Evolutionary conservation across 2,113 vertebrate genomes (phyloP).

Genomic region (Hippotragus niger): DNA sequence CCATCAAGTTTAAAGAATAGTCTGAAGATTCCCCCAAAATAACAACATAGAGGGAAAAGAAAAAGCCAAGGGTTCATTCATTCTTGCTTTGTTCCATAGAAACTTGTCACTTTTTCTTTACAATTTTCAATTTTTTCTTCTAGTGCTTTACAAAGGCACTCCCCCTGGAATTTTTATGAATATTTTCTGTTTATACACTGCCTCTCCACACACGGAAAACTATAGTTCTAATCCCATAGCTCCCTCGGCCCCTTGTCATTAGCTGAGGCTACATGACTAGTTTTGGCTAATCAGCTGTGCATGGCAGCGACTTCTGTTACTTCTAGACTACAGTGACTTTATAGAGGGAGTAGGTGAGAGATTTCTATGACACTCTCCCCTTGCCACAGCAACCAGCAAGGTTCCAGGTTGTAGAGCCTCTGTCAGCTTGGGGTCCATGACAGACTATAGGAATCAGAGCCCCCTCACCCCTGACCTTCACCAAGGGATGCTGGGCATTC

Average conservation of each 20-base stretch:
- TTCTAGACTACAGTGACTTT: not conserved
- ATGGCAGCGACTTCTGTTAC: not conserved
- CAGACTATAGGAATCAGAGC: not conserved
- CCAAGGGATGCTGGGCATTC: not conserved
- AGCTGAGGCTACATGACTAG: not conserved
- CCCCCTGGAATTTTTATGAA: not conserved
- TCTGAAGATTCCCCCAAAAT: not conserved
- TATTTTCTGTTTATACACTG: slow-evolving; percentile 14
- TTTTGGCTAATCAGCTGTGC: not conserved
- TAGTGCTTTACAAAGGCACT: not conserved
- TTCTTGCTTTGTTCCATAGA: slow-evolving; percentile 14
- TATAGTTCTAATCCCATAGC: not conserved
- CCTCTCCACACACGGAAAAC: not conserved
- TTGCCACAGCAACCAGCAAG: not conserved
- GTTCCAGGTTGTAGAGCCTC: not conserved
- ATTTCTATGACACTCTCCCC: not conserved
- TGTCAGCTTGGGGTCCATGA: not conserved
- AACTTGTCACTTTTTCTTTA: not conserved
- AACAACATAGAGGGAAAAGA: not conserved
- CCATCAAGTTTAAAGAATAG: not conserved
- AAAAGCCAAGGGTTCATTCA: not conserved
- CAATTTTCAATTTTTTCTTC: not conserved
- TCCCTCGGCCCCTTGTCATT: not conserved
- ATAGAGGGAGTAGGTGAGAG: not conserved
- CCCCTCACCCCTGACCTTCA: not conserved